Evolutionary conservation across 2,888 invertebrate genomes (phyloP).

Genomic region (Eueremaeus valkanovi): DNA sequence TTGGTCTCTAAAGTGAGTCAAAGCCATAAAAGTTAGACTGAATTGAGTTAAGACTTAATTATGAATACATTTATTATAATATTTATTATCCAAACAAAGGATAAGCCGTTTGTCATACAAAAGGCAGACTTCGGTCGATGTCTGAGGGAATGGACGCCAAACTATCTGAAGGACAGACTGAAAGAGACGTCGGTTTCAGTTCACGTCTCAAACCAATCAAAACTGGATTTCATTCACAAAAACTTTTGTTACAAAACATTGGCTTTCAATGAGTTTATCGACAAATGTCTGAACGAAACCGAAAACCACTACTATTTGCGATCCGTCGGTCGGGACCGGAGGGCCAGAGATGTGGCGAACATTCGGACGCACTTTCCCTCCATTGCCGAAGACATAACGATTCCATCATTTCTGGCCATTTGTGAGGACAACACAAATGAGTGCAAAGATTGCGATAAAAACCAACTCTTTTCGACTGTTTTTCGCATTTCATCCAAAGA

Average conservation of each 20-base stretch:
- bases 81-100: slow-evolving; percentile 31
- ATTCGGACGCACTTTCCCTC: slow-evolving; percentile 56
- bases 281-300: slow-evolving; percentile 50
- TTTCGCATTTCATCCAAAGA: slow-evolving; percentile 57
- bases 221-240: slow-evolving; percentile 57
- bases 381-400: slow-evolving; percentile 54
- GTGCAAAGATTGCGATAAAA: slow-evolving; percentile 46
- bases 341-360: slow-evolving; percentile 56
- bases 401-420: slow-evolving; percentile 54
- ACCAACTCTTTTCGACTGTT: slow-evolving; percentile 57
- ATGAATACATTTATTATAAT: not conserved
- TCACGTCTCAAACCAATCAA: slow-evolving; percentile 54
- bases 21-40: not conserved
- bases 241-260: slow-evolving; percentile 57
- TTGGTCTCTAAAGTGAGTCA: slow-evolving; percentile 7
- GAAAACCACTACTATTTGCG: slow-evolving; percentile 53
- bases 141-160: slow-evolving; percentile 54
- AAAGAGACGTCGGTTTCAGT: slow-evolving; percentile 54
- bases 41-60: too few species aligned
- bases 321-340: slow-evolving; percentile 56
- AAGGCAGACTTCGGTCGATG: slow-evolving; percentile 56
- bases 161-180: slow-evolving; percentile 53
- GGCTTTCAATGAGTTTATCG: slow-evolving; percentile 54
- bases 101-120: slow-evolving; percentile 54
- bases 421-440: not conserved